Evolutionary conservation across 2,113 vertebrate species (phyloP).

Genomic region (Vulpes vulpes): DNA sequence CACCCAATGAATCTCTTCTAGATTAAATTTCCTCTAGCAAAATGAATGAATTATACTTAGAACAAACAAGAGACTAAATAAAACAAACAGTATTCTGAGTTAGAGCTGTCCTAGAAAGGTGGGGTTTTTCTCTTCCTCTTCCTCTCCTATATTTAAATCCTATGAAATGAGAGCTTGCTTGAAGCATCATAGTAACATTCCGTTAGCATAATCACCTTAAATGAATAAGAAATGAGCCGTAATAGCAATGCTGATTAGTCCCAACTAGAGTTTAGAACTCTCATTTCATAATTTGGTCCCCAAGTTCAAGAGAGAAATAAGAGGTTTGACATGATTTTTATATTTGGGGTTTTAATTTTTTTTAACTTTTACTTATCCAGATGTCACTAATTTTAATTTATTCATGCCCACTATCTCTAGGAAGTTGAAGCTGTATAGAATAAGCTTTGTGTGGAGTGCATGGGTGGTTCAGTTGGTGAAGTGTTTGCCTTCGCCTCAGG

Average conservation of each 20-base stretch:
- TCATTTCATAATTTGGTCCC: background rate
- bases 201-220: background rate
- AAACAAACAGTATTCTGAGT: background rate
- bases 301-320: background rate
- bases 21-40: slow-evolving; percentile 16
- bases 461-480: background rate
- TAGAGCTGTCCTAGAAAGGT: background rate
- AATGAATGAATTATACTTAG: slow-evolving; percentile 19
- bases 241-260: background rate
- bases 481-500: background rate
- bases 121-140: background rate
- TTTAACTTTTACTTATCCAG: background rate
- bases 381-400: background rate
- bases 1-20: background rate
- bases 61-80: background rate
- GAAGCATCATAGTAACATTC: background rate
- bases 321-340: background rate
- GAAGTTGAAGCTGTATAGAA: background rate
- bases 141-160: background rate
- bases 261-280: background rate
- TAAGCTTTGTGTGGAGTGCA: background rate
- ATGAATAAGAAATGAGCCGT: background rate
- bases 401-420: background rate
- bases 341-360: background rate
- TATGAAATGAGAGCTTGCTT: background rate